Conservation (phyloP, 2,888 invertebrate genomes). For the Cordilura impudica region DNA sequence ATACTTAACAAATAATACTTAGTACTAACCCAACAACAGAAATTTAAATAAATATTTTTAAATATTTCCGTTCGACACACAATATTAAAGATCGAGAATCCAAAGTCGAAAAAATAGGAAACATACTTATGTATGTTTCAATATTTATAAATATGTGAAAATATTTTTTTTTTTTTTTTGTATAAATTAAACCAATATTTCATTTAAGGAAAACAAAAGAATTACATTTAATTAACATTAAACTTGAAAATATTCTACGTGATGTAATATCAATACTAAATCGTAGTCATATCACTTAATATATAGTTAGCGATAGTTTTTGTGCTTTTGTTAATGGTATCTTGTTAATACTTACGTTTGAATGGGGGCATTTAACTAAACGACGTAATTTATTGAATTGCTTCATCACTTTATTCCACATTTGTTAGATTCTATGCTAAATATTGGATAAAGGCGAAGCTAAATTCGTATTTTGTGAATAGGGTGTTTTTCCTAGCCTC, state of each 20-base stretch:
- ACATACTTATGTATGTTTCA: neutral
- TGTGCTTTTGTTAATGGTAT: conserved; percentile 8
- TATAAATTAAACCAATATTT: neutral
- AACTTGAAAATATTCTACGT: conserved; percentile 30
- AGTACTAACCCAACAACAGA: too few species aligned
- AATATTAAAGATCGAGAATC: too few species aligned
- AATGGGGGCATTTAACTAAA: neutral
- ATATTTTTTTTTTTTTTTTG: neutral
- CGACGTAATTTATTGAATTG: conserved; percentile 31
- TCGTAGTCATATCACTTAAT: conserved; percentile 34
- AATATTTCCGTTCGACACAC: too few species aligned
- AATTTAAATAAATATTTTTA: too few species aligned
- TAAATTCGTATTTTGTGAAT: too few species aligned
- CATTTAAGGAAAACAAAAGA: neutral
- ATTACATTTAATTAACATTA: neutral
- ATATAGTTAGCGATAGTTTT: neutral
- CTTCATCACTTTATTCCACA: conserved; percentile 24
- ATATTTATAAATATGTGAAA: neutral
- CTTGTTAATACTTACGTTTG: neutral
- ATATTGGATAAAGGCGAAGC: neutral
- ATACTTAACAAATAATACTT: too few species aligned
- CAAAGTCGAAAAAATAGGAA: too few species aligned
- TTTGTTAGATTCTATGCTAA: neutral
- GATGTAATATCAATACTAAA: conserved; percentile 32
- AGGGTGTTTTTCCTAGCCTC: too few species aligned